Evolutionary conservation across 2,888 invertebrate genomes (phyloP), one percentile per base, ranked within the genome.

Genomic region (Nezara viridula): DNA sequence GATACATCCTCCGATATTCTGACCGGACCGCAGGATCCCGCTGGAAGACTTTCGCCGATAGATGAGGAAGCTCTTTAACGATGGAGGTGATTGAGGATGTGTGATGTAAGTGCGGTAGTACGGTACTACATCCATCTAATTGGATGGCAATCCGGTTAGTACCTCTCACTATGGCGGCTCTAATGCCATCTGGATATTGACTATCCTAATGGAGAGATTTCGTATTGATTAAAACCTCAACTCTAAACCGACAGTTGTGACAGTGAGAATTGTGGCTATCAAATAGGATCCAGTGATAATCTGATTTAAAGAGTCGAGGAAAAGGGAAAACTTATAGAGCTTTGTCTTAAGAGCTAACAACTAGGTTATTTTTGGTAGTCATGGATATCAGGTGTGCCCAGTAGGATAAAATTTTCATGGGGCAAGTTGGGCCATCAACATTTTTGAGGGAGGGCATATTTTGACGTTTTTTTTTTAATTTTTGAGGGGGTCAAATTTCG

Each of bases 71-170:
- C 27, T 27, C 27, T 60, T 32, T 60, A 60, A 32, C 44, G 27
- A 60, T 4, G 27, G 14, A 27, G 27, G 27, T 60, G 66, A 37
- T 73, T 37, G 66, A 73, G 66, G 66, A 73, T 73, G 66, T 73
- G 37, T 73, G 60, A 73, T 73, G 66, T 73, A 73, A 73, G 66
- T 73, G 66, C 37, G 66, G 66, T 73, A 37, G 66, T 73, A 37
- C 66, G 37, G 66, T 37, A 37, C 12, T 60, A 14, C 27, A 27
- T 2, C 10, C 44, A 37, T 37, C 66, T 73, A 73, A 73, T 73
- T 73, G 66, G 37, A 0, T 1, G 55, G 24, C 55, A n/a, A 55
- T n/a, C n/a, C 24, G 5, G 7, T 73, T 21, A 27, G 10, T 37
- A 19, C 66, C 66, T 73, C 66, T 73, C 66, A 73, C 37, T 37